These are phyloP conservation scores for Anableps anableps DNA, from an alignment of 2,797 vertebrate genomes.

Conservation along the genomic window DNA sequence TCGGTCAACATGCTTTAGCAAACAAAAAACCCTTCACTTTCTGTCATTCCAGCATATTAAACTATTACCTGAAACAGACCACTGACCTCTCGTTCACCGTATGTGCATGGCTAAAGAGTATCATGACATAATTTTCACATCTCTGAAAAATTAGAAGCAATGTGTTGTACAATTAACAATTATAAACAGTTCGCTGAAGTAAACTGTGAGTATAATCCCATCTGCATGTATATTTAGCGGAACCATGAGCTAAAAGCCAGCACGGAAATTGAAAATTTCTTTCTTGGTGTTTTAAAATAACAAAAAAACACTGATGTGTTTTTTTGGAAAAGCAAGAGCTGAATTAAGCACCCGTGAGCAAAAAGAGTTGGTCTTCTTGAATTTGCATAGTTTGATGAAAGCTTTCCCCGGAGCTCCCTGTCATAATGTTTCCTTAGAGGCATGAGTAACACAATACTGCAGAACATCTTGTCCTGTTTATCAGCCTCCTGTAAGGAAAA, in stretches of 20 bases:
- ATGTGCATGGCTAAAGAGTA: background rate
- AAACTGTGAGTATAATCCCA: background rate
- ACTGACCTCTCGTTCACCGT: constrained; percentile 9
- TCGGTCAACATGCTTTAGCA: constrained; percentile 12
- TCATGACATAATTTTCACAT: background rate
- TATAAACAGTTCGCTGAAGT: background rate
- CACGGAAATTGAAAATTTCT: background rate
- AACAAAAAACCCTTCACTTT: constrained; percentile 21
- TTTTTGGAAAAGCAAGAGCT: background rate
- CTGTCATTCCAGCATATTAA: constrained; percentile 17
- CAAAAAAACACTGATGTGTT: background rate
- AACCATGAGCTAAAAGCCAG: background rate
- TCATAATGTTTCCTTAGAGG: background rate
- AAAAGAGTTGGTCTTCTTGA: constrained; percentile 1
- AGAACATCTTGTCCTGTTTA: background rate
- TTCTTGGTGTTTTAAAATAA: background rate
- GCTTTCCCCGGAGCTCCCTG: constrained; percentile 3
- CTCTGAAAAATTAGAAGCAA: constrained; percentile 14
- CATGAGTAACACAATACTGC: background rate
- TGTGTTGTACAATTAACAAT: background rate
- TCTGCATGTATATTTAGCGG: background rate
- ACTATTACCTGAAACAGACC: constrained; percentile 3
- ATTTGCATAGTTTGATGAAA: background rate
- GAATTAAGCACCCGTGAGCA: background rate
- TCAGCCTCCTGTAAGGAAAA: constrained; percentile 5